Conservation (phyloP, 2,888 invertebrate genomes). For the Galerucella pusilla region DNA sequence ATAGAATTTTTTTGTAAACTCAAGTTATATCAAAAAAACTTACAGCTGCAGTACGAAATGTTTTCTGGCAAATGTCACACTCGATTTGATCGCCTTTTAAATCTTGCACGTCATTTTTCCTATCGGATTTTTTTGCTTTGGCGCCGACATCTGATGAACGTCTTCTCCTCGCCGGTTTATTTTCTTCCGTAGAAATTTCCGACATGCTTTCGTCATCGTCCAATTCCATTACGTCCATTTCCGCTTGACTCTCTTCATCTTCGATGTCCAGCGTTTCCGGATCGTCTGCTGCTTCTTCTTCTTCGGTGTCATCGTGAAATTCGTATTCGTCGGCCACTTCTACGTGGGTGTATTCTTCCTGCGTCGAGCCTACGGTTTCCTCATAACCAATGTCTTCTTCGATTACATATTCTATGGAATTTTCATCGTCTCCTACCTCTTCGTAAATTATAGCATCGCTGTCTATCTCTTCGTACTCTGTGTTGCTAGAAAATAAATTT, state of each 20-base stretch:
- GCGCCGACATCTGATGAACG: not conserved
- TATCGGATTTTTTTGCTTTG: not conserved
- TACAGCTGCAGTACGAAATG: conserved; percentile 15
- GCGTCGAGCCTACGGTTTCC: conserved; percentile 12
- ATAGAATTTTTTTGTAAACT: too few species aligned
- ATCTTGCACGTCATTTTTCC: not conserved
- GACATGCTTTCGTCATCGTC: not conserved
- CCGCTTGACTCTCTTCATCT: conserved; percentile 6
- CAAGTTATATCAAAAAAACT: not conserved
- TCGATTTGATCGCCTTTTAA: not conserved
- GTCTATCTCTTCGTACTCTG: conserved; percentile 43
- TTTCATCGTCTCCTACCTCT: conserved; percentile 44
- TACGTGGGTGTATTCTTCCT: conserved; percentile 17
- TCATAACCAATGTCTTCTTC: conserved; percentile 41
- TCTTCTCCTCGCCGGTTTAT: not conserved
- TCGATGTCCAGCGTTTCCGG: not conserved
- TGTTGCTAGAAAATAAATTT: conserved; percentile 38
- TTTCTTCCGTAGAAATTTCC: not conserved
- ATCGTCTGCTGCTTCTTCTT: conserved; percentile 8
- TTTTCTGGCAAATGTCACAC: conserved; percentile 19
- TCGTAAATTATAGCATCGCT: conserved; percentile 46
- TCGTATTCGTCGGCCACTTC: conserved; percentile 26
- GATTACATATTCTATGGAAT: conserved; percentile 48
- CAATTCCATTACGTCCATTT: too few species aligned
- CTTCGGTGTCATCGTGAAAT: conserved; percentile 29